These are phyloP conservation scores for Pilophorus perplexus DNA, from an alignment of 2,888 invertebrate genomes.

Conservation along the genomic window DNA sequence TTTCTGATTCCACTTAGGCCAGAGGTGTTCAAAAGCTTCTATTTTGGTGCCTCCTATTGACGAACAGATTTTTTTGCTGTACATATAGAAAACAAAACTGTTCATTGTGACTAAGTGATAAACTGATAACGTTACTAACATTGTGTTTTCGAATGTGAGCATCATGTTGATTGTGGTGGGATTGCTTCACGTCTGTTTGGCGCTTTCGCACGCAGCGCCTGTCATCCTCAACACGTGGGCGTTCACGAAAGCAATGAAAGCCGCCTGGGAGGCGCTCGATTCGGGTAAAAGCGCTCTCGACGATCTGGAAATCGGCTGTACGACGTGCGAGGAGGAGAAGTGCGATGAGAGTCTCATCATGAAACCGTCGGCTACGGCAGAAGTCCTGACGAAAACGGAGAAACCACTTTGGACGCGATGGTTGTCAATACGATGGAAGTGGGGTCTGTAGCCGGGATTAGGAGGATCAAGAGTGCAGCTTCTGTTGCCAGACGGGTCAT, in stretches of 20 bases:
- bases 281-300: constrained; percentile 66
- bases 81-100: no score
- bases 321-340: constrained; percentile 78
- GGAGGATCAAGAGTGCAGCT: constrained; percentile 80
- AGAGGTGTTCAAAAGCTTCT: no score
- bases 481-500: constrained; percentile 89
- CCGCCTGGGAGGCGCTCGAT: constrained; percentile 52
- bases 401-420: constrained; percentile 94
- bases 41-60: no score
- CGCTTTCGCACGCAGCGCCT: constrained; percentile 54
- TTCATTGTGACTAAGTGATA: no score
- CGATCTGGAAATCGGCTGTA: constrained; percentile 82
- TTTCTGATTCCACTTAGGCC: no score
- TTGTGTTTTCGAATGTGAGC: no score
- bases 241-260: constrained; percentile 65
- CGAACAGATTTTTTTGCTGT: no score
- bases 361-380: constrained; percentile 95
- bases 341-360: no score
- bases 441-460: constrained; percentile 83
- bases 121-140: no score
- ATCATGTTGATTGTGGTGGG: no score
- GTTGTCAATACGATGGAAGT: constrained; percentile 91
- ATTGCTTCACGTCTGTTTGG: neutral
- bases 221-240: constrained; percentile 80
- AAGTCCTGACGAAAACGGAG: constrained; percentile 93